Base-by-base conservation (phyloP, 2,113 vertebrate species). In the Steatornis caripensis region DNA sequence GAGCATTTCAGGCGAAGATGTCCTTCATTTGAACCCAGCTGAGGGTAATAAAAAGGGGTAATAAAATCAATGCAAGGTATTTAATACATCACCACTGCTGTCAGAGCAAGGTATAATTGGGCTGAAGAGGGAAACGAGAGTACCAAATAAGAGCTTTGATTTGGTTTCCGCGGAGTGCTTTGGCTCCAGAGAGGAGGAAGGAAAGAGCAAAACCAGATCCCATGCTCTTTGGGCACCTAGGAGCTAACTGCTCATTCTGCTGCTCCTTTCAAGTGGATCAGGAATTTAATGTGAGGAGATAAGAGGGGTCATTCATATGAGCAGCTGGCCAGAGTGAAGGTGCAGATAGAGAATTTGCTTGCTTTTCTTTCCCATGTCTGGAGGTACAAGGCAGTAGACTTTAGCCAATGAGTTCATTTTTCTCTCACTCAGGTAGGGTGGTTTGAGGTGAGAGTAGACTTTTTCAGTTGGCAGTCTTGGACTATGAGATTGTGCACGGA, bases 181-280 rank as follows among this genome's bases (percentile, higher is more conserved):
- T 29, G 30, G 11, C 65, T 70, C 53, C 72, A 39, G 19, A 90
- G 46, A 23, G 54, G 43, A 15, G 10, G 43, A 78, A 62, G 24
- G 26, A 55, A 29, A 32, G 17, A 74, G 17, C 54, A 77, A 34
- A 77, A 81, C 19, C 16, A 6, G 8, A n/a, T 22, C 30, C 37
- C 21, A 5, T 5, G 4, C 6, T 66, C 19, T 55, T 45, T n/a
- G 30, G n/a, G 18, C 37, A n/a, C 1, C 0, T 5, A 36, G 43
- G 15, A 89, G 27, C 6, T 37, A 62, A 39, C 15, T 49, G 29
- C 46, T 93, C 10, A 4, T 83, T 60, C 58, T 60, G 2, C 27
- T 55, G 27, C 51, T 78, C 21, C 45, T 77, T 70, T n/a, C 3
- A 2, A 61, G 24, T n/a, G 2, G 77, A 62, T 29, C 54, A 32